phyloP scores from a whole-genome alignment of 1,140 invertebrate species.

The Gonioctena quinquepunctata region DNA sequence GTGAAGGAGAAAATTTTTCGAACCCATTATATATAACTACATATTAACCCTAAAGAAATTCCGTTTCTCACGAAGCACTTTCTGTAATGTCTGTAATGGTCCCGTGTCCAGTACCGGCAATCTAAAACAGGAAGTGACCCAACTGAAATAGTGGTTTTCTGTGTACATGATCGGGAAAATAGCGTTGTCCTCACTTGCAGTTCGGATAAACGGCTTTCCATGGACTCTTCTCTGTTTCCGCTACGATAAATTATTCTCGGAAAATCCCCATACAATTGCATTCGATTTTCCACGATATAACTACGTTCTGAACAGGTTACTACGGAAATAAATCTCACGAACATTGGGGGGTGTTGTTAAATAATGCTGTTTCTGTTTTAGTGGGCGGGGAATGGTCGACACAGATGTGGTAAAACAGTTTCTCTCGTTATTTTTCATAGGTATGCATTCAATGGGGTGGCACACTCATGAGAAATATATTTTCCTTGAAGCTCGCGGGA shows the following conservation, averaged over 20 bases:
- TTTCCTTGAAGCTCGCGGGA: too few species aligned
- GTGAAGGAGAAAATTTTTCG: too few species aligned
- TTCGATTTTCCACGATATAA: slow-evolving; percentile 4
- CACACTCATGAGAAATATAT: too few species aligned
- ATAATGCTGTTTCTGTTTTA: neutral
- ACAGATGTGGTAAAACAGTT: too few species aligned
- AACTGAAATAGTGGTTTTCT: slow-evolving; percentile 26
- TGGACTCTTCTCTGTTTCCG: slow-evolving; percentile 16
- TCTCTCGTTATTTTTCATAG: too few species aligned
- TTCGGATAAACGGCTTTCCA: slow-evolving; percentile 14
- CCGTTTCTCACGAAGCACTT: too few species aligned
- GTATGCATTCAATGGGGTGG: too few species aligned
- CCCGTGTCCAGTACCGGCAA: too few species aligned
- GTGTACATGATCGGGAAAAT: slow-evolving; percentile 8
- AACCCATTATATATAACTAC: too few species aligned
- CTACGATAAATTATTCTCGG: slow-evolving; percentile 6
- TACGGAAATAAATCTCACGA: neutral
- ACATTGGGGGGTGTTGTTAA: neutral
- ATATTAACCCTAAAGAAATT: too few species aligned
- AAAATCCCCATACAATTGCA: slow-evolving; percentile 3
- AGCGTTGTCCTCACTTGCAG: slow-evolving; percentile 13
- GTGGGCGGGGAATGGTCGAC: neutral
- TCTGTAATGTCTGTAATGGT: too few species aligned
- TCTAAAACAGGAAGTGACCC: slow-evolving; percentile 23
- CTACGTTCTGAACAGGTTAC: neutral